phyloP scores from a whole-genome alignment of 2,888 invertebrate species.

The Eulithis testata region DNA sequence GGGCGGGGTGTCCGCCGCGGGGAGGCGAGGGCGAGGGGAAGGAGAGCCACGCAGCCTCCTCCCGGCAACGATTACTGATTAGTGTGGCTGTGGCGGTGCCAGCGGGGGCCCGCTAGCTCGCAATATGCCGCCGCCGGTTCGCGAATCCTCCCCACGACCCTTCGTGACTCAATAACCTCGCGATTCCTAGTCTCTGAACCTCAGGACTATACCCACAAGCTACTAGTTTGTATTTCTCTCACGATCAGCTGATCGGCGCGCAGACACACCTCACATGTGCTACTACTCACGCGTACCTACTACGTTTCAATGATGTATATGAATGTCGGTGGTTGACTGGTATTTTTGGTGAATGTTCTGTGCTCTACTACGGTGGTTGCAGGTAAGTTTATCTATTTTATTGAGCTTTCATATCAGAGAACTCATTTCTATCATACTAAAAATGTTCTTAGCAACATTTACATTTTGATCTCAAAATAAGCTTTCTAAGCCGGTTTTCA shows the following conservation, averaged over 20 bases:
- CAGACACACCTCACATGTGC: conserved; percentile 73
- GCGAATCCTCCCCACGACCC: conserved; percentile 28
- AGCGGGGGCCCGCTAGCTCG: conserved; percentile 72
- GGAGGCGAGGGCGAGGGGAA: conserved; percentile 47
- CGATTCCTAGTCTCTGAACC: conserved; percentile 1
- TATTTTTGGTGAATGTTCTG: conserved; percentile 56
- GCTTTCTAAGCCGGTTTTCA: not conserved
- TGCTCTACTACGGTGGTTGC: conserved; percentile 50
- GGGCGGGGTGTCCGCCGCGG: conserved; percentile 40
- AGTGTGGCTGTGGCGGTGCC: conserved; percentile 82
- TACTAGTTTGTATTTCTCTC: not conserved
- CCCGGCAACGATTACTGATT: conserved; percentile 85
- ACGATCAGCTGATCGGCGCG: conserved; percentile 71
- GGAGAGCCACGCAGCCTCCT: conserved; percentile 80
- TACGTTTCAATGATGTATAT: conserved; percentile 68
- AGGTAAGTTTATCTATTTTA: conserved; percentile 57
- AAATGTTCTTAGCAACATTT: not conserved
- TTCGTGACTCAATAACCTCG: conserved; percentile 16
- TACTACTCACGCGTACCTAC: conserved; percentile 59
- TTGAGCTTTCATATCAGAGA: not conserved
- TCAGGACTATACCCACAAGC: too few species aligned
- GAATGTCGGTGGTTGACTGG: conserved; percentile 70
- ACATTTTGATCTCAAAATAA: not conserved
- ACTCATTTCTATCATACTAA: not conserved
- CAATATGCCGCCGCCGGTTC: conserved; percentile 67